Conservation (phyloP, 2,113 vertebrate species). For the Octodon degus region DNA sequence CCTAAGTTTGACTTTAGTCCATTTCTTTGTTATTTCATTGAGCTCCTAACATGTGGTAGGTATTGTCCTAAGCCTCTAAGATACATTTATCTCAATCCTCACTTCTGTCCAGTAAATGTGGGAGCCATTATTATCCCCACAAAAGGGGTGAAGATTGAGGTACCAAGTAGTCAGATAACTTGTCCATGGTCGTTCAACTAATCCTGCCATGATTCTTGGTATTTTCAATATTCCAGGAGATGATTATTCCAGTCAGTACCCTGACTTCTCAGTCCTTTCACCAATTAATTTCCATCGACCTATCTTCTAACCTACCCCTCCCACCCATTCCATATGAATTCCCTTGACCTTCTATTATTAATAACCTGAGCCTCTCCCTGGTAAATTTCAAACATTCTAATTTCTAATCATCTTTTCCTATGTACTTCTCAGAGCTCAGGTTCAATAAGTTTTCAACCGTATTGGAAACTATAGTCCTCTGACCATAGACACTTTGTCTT, state of each 20-base stretch:
- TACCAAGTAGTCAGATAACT: not conserved
- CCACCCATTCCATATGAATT: not conserved
- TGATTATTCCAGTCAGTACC: not conserved
- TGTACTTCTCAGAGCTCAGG: not conserved
- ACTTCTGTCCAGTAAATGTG: not conserved
- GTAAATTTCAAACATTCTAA: not conserved
- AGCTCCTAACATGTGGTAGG: not conserved
- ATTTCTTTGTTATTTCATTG: not conserved
- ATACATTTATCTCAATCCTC: constrained; percentile 31
- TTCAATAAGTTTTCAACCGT: not conserved
- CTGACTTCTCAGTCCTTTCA: not conserved
- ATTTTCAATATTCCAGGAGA: not conserved
- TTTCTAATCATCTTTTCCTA: not conserved
- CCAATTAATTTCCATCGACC: not conserved
- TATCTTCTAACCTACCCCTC: not conserved
- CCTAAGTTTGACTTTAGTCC: not conserved
- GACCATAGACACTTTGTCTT: not conserved
- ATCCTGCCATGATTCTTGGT: not conserved
- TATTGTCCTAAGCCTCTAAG: not conserved
- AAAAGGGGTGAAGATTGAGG: not conserved
- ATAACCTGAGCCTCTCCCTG: not conserved
- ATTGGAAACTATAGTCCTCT: not conserved
- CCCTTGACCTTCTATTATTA: not conserved
- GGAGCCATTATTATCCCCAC: not conserved
- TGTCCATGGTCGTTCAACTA: not conserved